A percentile compares a stretch with the other conserved stretches of the same genome.
These are phyloP conservation scores for Anneissia japonica DNA, from an alignment of 35 echinoderm and acorn worm genomes.

Conservation along the genomic window DNA sequence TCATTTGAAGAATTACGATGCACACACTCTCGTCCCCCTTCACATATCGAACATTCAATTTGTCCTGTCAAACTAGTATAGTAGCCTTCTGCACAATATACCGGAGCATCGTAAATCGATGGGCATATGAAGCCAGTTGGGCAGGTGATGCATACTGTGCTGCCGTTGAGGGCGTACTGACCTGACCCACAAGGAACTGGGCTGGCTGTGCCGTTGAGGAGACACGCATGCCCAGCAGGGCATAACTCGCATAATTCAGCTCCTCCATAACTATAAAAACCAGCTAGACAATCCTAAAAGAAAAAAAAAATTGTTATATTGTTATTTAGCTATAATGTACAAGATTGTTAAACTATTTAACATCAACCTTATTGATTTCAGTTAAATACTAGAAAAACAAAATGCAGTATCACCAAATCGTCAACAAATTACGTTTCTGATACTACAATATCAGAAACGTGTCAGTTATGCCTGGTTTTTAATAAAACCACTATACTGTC, in stretches of 20 bases:
- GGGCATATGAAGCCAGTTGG: conserved; percentile 79
- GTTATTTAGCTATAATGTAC: not conserved
- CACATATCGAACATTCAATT: conserved; percentile 58
- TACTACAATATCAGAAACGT: too few relatives aligned
- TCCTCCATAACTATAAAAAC: conserved; percentile 71
- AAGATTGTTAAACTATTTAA: not conserved
- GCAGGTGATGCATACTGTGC: conserved; percentile 51
- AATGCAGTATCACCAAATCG: too few relatives aligned
- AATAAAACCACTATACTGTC: too few relatives aligned
- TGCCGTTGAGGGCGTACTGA: conserved; percentile 83
- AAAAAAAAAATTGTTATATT: conserved; percentile 10
- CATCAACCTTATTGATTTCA: not conserved
- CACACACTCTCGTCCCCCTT: conserved; percentile 60
- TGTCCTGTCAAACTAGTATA: conserved; percentile 75
- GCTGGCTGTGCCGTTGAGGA: conserved; percentile 27
- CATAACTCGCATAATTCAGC: conserved; percentile 74
- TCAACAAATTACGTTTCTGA: too few relatives aligned
- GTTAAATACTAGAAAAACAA: not conserved
- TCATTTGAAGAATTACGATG: conserved; percentile 52
- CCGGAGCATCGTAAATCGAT: conserved; percentile 65
- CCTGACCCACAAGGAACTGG: conserved; percentile 57
- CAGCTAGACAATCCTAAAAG: conserved; percentile 45
- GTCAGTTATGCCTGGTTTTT: too few relatives aligned
- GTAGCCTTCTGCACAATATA: conserved; percentile 68
- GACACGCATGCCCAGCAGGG: conserved; percentile 72